Conservation (phyloP, 2,888 invertebrate species). For the Leptothorax acervorum region DNA sequence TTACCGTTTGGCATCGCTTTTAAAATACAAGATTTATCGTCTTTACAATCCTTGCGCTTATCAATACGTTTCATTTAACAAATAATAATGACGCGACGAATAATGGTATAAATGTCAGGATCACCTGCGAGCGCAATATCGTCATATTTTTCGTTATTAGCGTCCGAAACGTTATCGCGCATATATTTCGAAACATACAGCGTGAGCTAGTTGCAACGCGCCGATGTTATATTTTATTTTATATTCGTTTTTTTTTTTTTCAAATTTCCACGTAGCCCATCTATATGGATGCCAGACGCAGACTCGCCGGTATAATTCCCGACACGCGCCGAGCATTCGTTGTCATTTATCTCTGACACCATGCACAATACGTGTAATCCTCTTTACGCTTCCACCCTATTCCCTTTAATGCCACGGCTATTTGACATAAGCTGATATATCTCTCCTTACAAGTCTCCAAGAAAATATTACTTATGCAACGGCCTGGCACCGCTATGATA, state of each 20-base stretch:
- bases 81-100: conserved; percentile 19
- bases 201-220: conserved; percentile 17
- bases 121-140: conserved; percentile 12
- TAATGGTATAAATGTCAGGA: conserved; percentile 26
- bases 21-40: conserved; percentile 20
- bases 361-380: conserved; percentile 74
- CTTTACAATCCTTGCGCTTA: conserved; percentile 8
- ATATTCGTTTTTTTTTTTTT: conserved; percentile 47
- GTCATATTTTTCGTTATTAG: conserved; percentile 45
- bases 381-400: conserved; percentile 69
- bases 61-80: conserved; percentile 31
- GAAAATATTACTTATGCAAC: conserved; percentile 58
- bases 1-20: not conserved
- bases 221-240: conserved; percentile 43
- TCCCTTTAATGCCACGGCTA: conserved; percentile 68
- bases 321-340: conserved; percentile 72
- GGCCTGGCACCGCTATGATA: conserved; percentile 14
- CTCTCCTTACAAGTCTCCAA: conserved; percentile 43
- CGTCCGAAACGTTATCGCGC: conserved; percentile 23
- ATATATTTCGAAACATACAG: conserved; percentile 18
- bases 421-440: conserved; percentile 67
- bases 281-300: conserved; percentile 65
- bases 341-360: conserved; percentile 75
- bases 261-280: conserved; percentile 53
- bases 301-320: conserved; percentile 66